These are phyloP conservation scores for Sinopyrophorus schimmeli DNA, from an alignment of 2,888 invertebrate genomes.

Conservation along the genomic window DNA sequence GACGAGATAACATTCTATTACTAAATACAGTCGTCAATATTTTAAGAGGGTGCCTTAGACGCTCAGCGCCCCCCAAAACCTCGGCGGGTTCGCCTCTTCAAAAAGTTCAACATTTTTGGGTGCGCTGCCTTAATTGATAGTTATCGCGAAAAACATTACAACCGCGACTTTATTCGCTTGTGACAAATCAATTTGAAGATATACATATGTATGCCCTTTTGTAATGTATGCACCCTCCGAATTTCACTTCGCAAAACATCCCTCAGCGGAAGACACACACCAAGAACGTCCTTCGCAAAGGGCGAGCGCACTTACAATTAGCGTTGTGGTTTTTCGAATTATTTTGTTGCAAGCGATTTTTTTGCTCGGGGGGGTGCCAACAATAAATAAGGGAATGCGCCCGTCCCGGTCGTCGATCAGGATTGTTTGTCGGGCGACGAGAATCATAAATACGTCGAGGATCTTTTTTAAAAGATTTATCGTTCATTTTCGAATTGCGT, in stretches of 20 bases:
- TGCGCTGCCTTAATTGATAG: conserved; percentile 49
- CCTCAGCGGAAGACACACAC: no score
- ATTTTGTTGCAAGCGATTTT: no score
- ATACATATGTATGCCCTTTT: conserved; percentile 55
- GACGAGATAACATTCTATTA: conserved; percentile 50
- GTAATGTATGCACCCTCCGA: conserved; percentile 56
- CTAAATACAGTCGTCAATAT: conserved; percentile 49
- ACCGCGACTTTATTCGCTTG: conserved; percentile 54
- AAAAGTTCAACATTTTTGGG: conserved; percentile 34
- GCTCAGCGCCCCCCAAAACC: conserved; percentile 38
- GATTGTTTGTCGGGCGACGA: conserved; percentile 34
- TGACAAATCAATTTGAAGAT: conserved; percentile 59
- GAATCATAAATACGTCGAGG: conserved; percentile 38
- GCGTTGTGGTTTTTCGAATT: no score
- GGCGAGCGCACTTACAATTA: no score
- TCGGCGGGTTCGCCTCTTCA: conserved; percentile 8
- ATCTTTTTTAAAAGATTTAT: conserved; percentile 39
- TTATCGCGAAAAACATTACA: conserved; percentile 55
- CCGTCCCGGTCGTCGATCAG: conserved; percentile 30
- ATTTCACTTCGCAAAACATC: conserved; percentile 45
- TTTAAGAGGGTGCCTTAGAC: conserved; percentile 35
- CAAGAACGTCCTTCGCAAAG: conserved; percentile 35
- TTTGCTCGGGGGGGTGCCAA: no score
- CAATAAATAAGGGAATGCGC: no score
- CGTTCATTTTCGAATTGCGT: conserved; percentile 46